Conservation (phyloP, 2,888 invertebrate species). For the Dryobota labecula region DNA sequence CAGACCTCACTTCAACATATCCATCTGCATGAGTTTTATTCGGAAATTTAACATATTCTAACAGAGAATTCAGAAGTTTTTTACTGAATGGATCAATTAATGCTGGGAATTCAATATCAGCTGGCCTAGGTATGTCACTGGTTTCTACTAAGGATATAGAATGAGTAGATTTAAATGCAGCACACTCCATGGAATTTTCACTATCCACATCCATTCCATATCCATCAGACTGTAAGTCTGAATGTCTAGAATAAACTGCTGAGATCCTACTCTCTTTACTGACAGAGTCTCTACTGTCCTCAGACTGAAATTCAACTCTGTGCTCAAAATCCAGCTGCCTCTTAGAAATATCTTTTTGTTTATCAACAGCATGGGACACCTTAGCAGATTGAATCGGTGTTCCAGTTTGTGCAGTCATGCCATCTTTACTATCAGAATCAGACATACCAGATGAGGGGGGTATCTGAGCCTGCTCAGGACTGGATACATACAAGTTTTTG, state of each 20-base stretch:
- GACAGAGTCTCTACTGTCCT: constrained; percentile 88
- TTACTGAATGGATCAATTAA: constrained; percentile 95
- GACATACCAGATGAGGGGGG: constrained; percentile 89
- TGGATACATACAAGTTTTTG: constrained; percentile 88
- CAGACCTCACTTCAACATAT: constrained; percentile 89
- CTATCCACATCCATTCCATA: constrained; percentile 89
- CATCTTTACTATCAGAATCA: constrained; percentile 88
- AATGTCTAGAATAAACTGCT: constrained; percentile 85
- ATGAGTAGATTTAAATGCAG: constrained; percentile 86
- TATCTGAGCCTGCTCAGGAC: constrained; percentile 89
- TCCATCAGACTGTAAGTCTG: constrained; percentile 86
- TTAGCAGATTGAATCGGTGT: constrained; percentile 87
- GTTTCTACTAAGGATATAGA: constrained; percentile 88
- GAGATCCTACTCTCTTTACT: constrained; percentile 88
- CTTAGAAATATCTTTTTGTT: constrained; percentile 87
- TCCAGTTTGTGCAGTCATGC: constrained; percentile 84
- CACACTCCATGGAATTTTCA: constrained; percentile 89
- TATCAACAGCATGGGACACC: constrained; percentile 80
- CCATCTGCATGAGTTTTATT: constrained; percentile 90
- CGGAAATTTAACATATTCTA: constrained; percentile 94
- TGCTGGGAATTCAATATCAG: constrained; percentile 88
- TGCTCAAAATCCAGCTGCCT: constrained; percentile 88
- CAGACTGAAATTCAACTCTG: constrained; percentile 85
- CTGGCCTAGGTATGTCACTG: constrained; percentile 87
- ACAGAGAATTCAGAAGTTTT: constrained; percentile 92